Evolutionary conservation across 2,888 invertebrate species (phyloP).

Genomic region (Catocala nupta): DNA sequence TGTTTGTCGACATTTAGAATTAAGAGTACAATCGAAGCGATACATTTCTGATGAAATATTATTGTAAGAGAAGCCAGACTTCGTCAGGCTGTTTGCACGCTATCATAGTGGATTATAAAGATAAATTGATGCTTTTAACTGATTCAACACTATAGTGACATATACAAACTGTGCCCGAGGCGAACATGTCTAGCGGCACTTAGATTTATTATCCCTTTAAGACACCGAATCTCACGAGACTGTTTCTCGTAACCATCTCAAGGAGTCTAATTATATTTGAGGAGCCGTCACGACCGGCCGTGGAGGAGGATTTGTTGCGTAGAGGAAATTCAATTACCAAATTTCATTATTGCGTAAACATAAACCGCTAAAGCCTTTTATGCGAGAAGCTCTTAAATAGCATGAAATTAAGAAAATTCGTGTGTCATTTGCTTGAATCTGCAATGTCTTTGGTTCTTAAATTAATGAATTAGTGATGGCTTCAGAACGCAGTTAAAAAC

Average conservation of each 20-base stretch:
- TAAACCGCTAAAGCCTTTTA: constrained; percentile 38
- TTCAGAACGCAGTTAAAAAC: neutral
- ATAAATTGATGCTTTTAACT: constrained; percentile 54
- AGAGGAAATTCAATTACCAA: constrained; percentile 61
- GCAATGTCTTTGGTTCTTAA: constrained; percentile 10
- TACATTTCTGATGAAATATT: constrained; percentile 57
- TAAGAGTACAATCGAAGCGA: constrained; percentile 55
- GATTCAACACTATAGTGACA: constrained; percentile 39
- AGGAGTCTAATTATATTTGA: constrained; percentile 51
- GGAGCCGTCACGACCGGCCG: constrained; percentile 42
- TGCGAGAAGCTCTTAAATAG: constrained; percentile 37
- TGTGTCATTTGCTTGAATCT: constrained; percentile 19
- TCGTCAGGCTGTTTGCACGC: constrained; percentile 43
- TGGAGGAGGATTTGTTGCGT: constrained; percentile 56
- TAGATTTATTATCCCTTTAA: constrained; percentile 47
- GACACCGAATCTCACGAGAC: constrained; percentile 32
- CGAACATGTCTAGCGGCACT: constrained; percentile 13
- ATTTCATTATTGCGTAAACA: constrained; percentile 42
- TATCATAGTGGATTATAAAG: constrained; percentile 52
- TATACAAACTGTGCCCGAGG: constrained; percentile 37
- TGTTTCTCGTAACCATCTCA: constrained; percentile 25
- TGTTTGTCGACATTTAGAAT: constrained; percentile 64
- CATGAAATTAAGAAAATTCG: constrained; percentile 40
- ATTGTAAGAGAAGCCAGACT: constrained; percentile 36
- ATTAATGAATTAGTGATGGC: constrained; percentile 20